A percentile compares a stretch with the other conserved stretches of the same genome.
Evolutionary conservation across 2,888 invertebrate genomes (phyloP).

Genomic region (Drosophila mimica): DNA sequence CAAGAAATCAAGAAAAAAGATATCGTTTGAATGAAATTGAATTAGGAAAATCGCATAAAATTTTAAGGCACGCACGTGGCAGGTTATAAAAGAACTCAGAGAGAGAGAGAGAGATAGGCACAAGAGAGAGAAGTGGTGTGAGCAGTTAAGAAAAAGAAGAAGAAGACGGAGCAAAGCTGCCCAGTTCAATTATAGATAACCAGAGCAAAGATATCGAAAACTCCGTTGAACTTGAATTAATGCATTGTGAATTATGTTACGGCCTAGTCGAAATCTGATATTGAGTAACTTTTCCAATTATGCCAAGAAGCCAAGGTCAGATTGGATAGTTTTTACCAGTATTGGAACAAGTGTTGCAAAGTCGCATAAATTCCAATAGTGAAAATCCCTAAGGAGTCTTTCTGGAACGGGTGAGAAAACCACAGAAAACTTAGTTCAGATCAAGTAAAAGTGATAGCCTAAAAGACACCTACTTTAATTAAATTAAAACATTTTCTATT

Average conservation of each 20-base stretch:
- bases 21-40: conserved; percentile 67
- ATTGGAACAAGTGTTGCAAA: conserved; percentile 50
- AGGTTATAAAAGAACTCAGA: conserved; percentile 29
- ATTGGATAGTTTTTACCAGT: conserved; percentile 4
- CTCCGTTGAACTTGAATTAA: conserved; percentile 43
- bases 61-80: conserved; percentile 54
- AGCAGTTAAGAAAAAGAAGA: neutral
- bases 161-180: neutral
- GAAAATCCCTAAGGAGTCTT: conserved; percentile 22
- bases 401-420: conserved; percentile 32
- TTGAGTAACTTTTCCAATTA: conserved; percentile 67
- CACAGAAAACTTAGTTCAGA: neutral
- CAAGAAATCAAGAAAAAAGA: conserved; percentile 50
- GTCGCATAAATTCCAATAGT: conserved; percentile 65
- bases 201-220: conserved; percentile 19
- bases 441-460: neutral
- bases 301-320: conserved; percentile 18
- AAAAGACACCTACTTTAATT: neutral
- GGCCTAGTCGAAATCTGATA: conserved; percentile 34
- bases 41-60: conserved; percentile 69
- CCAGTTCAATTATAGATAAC: conserved; percentile 37
- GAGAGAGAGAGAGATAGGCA: neutral
- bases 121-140: neutral
- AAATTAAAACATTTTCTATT: neutral
- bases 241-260: conserved; percentile 22